Percentiles rank a stretch among this genome's conserved stretches.
These are phyloP conservation scores for Bruchidius siliquastri DNA, from an alignment of 2,888 invertebrate genomes.

Conservation along the genomic window DNA sequence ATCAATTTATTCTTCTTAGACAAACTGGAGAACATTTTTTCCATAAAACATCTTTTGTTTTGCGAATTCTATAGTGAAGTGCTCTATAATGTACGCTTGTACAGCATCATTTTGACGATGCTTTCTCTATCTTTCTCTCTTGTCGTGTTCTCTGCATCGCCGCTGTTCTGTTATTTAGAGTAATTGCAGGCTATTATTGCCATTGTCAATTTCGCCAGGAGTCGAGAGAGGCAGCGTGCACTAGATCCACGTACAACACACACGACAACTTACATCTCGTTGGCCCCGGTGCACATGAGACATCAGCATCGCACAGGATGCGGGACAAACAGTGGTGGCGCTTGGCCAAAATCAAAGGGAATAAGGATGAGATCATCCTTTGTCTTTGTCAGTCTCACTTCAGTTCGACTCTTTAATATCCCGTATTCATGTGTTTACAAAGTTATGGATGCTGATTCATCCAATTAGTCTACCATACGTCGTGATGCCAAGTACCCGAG, in stretches of 20 bases:
- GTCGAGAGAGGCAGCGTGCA: not conserved
- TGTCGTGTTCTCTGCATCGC: not conserved
- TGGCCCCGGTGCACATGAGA: not conserved
- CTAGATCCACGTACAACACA: not conserved
- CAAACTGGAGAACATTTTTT: not conserved
- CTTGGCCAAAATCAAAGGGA: not conserved
- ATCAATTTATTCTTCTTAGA: too few species aligned
- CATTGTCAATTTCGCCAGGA: not conserved
- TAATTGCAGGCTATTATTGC: not conserved
- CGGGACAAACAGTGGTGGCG: not conserved
- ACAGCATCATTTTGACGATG: not conserved
- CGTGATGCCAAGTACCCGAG: too few species aligned
- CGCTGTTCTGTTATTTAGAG: not conserved
- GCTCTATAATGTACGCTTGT: not conserved
- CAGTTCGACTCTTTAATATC: too few species aligned
- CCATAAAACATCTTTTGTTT: not conserved
- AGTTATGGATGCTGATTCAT: too few species aligned
- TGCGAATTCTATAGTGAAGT: not conserved
- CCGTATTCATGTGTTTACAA: too few species aligned
- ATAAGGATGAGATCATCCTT: too few species aligned
- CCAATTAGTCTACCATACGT: too few species aligned
- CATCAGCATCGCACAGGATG: not conserved
- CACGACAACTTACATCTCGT: not conserved
- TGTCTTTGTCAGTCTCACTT: too few species aligned
- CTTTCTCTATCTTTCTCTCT: not conserved